These are phyloP conservation scores for Laticauda colubrina DNA, from an alignment of 2,113 vertebrate species.

Conservation along the genomic window DNA sequence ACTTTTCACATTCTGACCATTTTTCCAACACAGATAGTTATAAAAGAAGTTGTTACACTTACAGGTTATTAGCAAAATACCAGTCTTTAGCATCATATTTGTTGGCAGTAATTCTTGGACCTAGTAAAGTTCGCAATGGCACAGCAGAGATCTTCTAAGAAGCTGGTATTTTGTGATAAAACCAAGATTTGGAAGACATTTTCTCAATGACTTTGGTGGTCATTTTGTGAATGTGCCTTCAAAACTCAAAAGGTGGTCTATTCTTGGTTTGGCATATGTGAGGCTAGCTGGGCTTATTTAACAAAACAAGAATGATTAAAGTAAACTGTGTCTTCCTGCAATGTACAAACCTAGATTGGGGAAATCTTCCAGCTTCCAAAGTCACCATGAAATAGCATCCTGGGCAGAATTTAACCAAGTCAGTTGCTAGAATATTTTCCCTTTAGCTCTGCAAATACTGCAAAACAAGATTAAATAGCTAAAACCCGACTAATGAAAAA, in stretches of 20 bases:
- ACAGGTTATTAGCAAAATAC: background rate
- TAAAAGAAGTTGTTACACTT: background rate
- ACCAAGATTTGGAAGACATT: background rate
- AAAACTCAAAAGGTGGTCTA: background rate
- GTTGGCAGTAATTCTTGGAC: background rate
- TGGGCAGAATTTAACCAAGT: background rate
- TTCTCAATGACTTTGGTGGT: background rate
- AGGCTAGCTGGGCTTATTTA: background rate
- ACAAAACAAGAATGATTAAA: background rate
- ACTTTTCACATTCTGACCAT: background rate
- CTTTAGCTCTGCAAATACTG: background rate
- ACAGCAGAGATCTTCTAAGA: background rate
- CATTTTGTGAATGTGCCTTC: background rate
- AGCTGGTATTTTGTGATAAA: background rate
- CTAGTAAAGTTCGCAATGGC: background rate
- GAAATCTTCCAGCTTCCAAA: background rate
- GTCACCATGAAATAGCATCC: background rate
- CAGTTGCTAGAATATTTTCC: background rate
- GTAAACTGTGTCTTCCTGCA: background rate
- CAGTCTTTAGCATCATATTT: background rate
- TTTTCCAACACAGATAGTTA: background rate
- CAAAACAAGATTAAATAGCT: constrained; percentile 29
- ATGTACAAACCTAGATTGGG: background rate
- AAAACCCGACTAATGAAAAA: constrained; percentile 24
- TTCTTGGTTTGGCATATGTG: background rate